A percentile compares a stretch with the other conserved stretches of the same genome.
Evolutionary conservation across 2,797 vertebrate species (phyloP).

Genomic region (Novumbra hubbsi): DNA sequence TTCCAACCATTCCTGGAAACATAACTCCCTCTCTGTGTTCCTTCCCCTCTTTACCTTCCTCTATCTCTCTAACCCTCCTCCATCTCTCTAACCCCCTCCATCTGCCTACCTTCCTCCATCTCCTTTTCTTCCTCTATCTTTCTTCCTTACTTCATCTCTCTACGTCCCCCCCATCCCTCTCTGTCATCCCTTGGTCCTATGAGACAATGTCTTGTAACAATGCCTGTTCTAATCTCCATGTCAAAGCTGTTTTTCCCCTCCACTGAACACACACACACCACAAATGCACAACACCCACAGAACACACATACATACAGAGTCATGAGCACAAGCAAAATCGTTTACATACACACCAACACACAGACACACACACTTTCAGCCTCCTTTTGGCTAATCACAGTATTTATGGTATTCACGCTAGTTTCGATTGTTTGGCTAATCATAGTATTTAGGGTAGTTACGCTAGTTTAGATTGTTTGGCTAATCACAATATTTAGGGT

Average conservation of each 20-base stretch:
- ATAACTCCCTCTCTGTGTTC: slow-evolving; percentile 66
- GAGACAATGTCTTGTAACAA: slow-evolving; percentile 99
- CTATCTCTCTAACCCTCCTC: slow-evolving; percentile 66
- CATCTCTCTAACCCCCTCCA: slow-evolving; percentile 30
- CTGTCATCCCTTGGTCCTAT: slow-evolving; percentile 83
- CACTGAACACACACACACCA: slow-evolving; percentile 75
- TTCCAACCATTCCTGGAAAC: slow-evolving; percentile 87
- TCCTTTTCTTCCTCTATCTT: slow-evolving; percentile 43
- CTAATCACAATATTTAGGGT: too few species aligned
- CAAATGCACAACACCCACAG: not conserved
- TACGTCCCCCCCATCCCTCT: slow-evolving; percentile 15
- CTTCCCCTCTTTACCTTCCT: slow-evolving; percentile 62
- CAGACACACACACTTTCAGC: not conserved
- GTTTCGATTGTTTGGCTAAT: too few species aligned
- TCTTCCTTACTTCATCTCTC: not conserved
- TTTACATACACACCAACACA: not conserved
- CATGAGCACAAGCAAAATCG: not conserved
- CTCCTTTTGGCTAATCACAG: too few species aligned
- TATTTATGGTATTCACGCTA: too few species aligned
- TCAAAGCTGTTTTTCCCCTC: slow-evolving; percentile 97
- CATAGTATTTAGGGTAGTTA: too few species aligned
- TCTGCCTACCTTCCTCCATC: slow-evolving; percentile 38
- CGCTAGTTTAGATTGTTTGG: not conserved
- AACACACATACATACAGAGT: slow-evolving; percentile 20
- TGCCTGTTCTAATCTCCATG: slow-evolving; percentile 96